phyloP scores from a whole-genome alignment of 2,797 vertebrate species.

The Chrysolophus pictus region DNA sequence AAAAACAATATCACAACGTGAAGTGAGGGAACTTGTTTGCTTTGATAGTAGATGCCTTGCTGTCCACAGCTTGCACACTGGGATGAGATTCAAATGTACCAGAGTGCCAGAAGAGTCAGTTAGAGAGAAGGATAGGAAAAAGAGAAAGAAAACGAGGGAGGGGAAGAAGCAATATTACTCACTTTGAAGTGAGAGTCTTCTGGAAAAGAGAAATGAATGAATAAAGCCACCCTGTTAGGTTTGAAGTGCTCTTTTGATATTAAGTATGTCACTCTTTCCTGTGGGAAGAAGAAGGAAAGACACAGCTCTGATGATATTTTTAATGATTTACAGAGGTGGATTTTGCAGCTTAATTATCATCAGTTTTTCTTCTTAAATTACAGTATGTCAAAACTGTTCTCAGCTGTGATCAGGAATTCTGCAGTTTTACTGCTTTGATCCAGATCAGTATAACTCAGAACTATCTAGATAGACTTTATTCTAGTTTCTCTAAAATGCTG shows the following conservation, averaged over 20 bases:
- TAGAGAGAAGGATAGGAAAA: neutral
- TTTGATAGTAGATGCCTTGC: slow-evolving; percentile 14
- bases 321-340: neutral
- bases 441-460: neutral
- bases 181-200: neutral
- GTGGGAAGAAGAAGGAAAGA: slow-evolving; percentile 3
- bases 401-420: accelerated
- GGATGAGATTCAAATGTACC: neutral
- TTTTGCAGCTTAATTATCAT: neutral
- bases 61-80: neutral
- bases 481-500: neutral
- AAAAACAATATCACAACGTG: neutral
- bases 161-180: neutral
- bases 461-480: neutral
- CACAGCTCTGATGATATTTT: neutral
- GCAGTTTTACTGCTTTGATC: neutral
- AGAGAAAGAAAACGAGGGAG: neutral
- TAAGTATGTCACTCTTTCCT: neutral
- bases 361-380: neutral
- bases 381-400: neutral
- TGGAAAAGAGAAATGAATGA: slow-evolving; percentile 9
- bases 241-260: slow-evolving; percentile 48
- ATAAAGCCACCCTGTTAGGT: slow-evolving; percentile 32
- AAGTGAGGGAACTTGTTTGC: neutral
- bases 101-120: neutral